Conservation (phyloP, 1,140 invertebrate species). For the Eupristina koningsbergeri region DNA sequence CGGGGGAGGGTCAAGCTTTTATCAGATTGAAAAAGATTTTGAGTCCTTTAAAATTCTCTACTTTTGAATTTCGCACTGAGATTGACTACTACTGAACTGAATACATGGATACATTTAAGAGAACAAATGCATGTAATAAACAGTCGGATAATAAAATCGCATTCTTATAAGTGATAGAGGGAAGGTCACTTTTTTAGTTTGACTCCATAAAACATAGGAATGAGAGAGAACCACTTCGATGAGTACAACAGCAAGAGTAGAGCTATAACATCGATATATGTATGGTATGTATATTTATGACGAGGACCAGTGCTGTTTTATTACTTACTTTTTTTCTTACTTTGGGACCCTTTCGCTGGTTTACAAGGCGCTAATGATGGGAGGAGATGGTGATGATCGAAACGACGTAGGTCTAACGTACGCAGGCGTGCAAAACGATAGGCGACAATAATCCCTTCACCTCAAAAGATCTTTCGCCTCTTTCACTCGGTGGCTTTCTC, state of each 20-base stretch:
- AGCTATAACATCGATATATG: constrained; percentile 45
- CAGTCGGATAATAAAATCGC: constrained; percentile 36
- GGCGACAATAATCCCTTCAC: neutral
- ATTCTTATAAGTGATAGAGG: constrained; percentile 1
- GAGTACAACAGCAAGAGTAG: constrained; percentile 44
- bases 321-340: constrained; percentile 42
- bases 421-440: neutral
- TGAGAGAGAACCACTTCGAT: constrained; percentile 27
- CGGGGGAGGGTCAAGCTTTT: no score
- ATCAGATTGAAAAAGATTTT: no score
- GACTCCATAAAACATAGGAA: neutral
- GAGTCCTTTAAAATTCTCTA: neutral
- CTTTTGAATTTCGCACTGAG: constrained; percentile 37
- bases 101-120: constrained; percentile 41
- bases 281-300: constrained; percentile 16
- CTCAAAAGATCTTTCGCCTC: no score
- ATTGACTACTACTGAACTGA: constrained; percentile 37
- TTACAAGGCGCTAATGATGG: constrained; percentile 32
- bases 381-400: constrained; percentile 13
- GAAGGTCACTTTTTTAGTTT: neutral
- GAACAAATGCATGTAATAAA: constrained; percentile 26
- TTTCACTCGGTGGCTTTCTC: neutral
- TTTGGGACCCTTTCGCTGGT: neutral
- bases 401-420: neutral
- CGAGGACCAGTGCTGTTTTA: constrained; percentile 5